Percentiles rank a stretch among this genome's conserved stretches.
phyloP scores from a whole-genome alignment of 2,888 invertebrate species.

The Podotricha telesiphe region DNA sequence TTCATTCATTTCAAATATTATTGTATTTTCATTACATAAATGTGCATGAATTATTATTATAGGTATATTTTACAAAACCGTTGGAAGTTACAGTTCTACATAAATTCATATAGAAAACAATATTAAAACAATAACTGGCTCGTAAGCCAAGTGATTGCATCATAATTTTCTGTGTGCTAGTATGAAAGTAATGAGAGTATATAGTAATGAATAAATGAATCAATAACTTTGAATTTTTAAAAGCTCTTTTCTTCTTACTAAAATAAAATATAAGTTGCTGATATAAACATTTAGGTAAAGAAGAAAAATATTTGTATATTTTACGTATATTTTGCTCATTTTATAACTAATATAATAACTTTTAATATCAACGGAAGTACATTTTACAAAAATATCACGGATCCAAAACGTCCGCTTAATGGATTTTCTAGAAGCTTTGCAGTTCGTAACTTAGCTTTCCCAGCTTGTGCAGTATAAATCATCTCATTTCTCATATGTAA shows the following conservation, averaged over 20 bases:
- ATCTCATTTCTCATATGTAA: conserved; percentile 16
- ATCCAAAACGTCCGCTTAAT: conserved; percentile 9
- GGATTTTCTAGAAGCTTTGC: conserved; percentile 11
- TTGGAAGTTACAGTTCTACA: too few relatives aligned
- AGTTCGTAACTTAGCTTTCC: conserved; percentile 20
- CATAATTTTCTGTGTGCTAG: not conserved
- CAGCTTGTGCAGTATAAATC: conserved; percentile 24
- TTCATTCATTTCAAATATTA: too few relatives aligned
- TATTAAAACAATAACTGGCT: conserved; percentile 3
- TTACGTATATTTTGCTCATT: not conserved
- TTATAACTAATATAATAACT: not conserved
- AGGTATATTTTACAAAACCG: too few relatives aligned
- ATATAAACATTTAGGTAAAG: not conserved
- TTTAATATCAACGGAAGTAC: not conserved
- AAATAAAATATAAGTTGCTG: too few relatives aligned
- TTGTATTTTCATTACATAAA: too few relatives aligned
- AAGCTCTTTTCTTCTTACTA: too few relatives aligned
- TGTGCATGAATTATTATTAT: too few relatives aligned
- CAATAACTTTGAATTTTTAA: too few relatives aligned
- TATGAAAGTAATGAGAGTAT: too few relatives aligned
- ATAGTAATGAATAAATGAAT: too few relatives aligned
- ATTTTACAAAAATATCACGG: conserved; percentile 8
- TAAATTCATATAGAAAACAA: not conserved
- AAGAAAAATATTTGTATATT: not conserved
- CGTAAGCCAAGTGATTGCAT: not conserved